Conservation (phyloP, 2,113 vertebrate genomes). For the Ailurus styani region DNA sequence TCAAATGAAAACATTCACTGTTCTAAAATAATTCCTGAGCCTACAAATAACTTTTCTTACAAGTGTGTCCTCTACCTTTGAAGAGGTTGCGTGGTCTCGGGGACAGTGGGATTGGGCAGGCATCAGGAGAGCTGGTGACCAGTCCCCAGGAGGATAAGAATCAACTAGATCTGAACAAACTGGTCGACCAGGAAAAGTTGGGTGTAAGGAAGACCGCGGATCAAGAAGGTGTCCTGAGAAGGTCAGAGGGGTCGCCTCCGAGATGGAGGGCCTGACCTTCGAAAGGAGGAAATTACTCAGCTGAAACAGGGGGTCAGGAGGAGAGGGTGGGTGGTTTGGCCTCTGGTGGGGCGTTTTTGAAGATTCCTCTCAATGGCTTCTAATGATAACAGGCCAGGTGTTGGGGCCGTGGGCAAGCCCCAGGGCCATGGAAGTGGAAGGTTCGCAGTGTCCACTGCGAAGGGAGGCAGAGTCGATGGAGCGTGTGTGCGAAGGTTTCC, state of each 20-base stretch:
- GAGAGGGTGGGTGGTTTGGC: not conserved
- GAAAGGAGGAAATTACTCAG: not conserved
- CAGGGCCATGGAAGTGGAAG: not conserved
- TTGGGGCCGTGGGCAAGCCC: not conserved
- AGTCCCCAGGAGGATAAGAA: not conserved
- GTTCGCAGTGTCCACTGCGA: not conserved
- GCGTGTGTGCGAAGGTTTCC: not conserved
- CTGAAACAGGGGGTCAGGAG: no score
- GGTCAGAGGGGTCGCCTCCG: not conserved
- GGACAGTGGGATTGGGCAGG: not conserved
- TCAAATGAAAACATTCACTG: slow-evolving; percentile 36
- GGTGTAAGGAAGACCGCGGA: not conserved
- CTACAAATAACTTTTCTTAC: slow-evolving; percentile 2
- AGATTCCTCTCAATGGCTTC: not conserved
- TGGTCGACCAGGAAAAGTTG: not conserved
- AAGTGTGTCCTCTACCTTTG: not conserved
- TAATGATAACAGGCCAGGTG: not conserved
- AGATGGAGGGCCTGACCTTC: not conserved
- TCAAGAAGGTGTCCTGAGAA: not conserved
- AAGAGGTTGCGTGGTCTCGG: not conserved
- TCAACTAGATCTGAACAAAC: not conserved
- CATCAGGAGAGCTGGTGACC: not conserved
- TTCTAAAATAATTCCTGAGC: slow-evolving; percentile 9
- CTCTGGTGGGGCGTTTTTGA: no score
- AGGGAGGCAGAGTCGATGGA: not conserved